These are phyloP conservation scores for Ascaphus truei DNA, from an alignment of 2,113 vertebrate species.

Conservation along the genomic window DNA sequence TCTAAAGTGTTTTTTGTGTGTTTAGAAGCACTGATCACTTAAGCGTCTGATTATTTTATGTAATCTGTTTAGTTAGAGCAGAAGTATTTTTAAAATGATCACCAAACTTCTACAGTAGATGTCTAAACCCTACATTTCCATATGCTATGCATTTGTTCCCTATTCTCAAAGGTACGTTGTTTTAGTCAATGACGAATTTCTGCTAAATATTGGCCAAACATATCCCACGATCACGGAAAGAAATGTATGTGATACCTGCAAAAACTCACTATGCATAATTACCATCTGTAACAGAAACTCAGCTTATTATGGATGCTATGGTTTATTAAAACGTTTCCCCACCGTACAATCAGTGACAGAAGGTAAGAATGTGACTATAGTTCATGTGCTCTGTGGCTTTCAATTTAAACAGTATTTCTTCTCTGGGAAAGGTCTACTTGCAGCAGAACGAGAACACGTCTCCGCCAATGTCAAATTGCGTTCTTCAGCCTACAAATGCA, in stretches of 20 bases:
- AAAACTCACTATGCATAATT: not conserved
- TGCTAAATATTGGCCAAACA: not conserved
- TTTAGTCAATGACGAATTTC: not conserved
- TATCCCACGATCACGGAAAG: not conserved
- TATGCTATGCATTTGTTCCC: not conserved
- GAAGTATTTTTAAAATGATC: too few relatives aligned
- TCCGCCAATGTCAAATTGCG: not conserved
- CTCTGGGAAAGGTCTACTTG: not conserved
- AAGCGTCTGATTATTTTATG: too few relatives aligned
- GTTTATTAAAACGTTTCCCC: slow-evolving; percentile 18
- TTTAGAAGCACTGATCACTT: too few relatives aligned
- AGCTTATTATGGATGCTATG: not conserved
- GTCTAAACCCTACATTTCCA: not conserved
- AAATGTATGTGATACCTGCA: not conserved
- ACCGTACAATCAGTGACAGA: slow-evolving; percentile 6
- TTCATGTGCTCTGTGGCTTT: not conserved
- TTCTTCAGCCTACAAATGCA: not conserved
- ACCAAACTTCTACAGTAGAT: too few relatives aligned
- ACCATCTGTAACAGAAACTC: slow-evolving; percentile 3
- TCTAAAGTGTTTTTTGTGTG: too few relatives aligned
- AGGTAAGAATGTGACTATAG: slow-evolving; percentile 6
- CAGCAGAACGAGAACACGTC: not conserved
- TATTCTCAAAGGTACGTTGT: not conserved
- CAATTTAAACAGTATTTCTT: not conserved
- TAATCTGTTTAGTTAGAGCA: too few relatives aligned